A percentile compares a stretch with the other conserved stretches of the same genome.
These are phyloP conservation scores for Dryobotodes eremita DNA, from an alignment of 2,888 invertebrate species.

Conservation along the genomic window DNA sequence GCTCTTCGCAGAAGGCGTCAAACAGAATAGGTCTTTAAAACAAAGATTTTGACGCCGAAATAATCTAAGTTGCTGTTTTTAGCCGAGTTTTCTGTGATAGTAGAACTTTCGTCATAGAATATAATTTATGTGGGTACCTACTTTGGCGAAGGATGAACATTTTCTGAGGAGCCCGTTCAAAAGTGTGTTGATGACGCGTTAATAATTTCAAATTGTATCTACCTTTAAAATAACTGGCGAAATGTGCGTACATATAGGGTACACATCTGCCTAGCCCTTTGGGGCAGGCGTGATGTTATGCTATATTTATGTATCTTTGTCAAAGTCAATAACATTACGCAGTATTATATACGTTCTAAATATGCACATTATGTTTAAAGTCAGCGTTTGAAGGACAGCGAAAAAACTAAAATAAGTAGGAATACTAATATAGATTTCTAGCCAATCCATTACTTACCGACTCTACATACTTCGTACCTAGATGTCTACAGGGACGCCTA, in stretches of 20 bases:
- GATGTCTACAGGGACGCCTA: background rate
- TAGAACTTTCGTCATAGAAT: conserved; percentile 40
- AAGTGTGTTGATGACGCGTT: background rate
- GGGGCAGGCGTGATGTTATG: too few relatives aligned
- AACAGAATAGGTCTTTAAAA: conserved; percentile 36
- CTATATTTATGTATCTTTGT: background rate
- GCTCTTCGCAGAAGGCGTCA: conserved; percentile 39
- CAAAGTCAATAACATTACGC: background rate
- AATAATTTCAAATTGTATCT: background rate
- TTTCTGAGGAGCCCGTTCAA: background rate
- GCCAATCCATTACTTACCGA: conserved; percentile 3
- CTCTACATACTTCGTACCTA: background rate
- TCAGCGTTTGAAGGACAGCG: too few relatives aligned
- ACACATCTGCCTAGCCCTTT: too few relatives aligned
- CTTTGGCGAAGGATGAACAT: background rate
- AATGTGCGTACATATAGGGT: too few relatives aligned
- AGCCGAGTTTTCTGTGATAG: conserved; percentile 27
- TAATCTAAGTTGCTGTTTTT: conserved; percentile 36
- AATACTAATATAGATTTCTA: background rate
- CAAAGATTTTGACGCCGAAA: conserved; percentile 36
- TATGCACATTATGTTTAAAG: background rate
- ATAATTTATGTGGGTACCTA: conserved; percentile 37
- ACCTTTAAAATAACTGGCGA: too few relatives aligned
- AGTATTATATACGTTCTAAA: background rate
- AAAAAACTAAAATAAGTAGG: background rate